Conservation (phyloP, 2,113 vertebrate genomes). For the Macroglossus sobrinus region DNA sequence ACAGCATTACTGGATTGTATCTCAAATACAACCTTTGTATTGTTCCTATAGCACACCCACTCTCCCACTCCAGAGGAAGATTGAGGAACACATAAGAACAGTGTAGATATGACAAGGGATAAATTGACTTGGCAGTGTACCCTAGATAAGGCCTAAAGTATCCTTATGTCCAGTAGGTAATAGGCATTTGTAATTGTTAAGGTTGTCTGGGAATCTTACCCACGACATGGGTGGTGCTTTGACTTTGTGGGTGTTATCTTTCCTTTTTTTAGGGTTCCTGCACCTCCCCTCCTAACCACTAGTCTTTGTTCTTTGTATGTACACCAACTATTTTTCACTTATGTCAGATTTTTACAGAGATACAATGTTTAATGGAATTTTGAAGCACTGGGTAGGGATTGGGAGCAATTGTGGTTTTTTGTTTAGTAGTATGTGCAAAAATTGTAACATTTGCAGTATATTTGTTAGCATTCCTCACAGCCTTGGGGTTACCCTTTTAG, state of each 20-base stretch:
- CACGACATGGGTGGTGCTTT: not conserved
- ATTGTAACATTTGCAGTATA: not conserved
- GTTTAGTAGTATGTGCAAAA: not conserved
- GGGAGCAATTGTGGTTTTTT: not conserved
- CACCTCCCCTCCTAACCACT: not conserved
- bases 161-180: not conserved
- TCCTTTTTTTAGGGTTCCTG: not conserved
- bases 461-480: not conserved
- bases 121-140: not conserved
- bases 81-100: not conserved
- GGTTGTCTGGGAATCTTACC: not conserved
- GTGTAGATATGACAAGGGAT: not conserved
- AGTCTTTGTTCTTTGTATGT: slow-evolving; percentile 9
- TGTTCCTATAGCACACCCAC: not conserved
- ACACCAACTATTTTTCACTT: not conserved
- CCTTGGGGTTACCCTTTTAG: not conserved
- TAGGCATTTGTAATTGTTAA: not conserved
- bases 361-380: not conserved
- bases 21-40: not conserved
- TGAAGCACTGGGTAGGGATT: not conserved
- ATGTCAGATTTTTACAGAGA: not conserved
- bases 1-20: not conserved
- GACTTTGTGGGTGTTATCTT: slow-evolving; percentile 44
- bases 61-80: not conserved
- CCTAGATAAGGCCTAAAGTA: not conserved